Percentiles rank a stretch among this genome's conserved stretches.
These are phyloP conservation scores for Forbesichthys agassizii DNA, from an alignment of 2,113 vertebrate genomes.

Conservation along the genomic window DNA sequence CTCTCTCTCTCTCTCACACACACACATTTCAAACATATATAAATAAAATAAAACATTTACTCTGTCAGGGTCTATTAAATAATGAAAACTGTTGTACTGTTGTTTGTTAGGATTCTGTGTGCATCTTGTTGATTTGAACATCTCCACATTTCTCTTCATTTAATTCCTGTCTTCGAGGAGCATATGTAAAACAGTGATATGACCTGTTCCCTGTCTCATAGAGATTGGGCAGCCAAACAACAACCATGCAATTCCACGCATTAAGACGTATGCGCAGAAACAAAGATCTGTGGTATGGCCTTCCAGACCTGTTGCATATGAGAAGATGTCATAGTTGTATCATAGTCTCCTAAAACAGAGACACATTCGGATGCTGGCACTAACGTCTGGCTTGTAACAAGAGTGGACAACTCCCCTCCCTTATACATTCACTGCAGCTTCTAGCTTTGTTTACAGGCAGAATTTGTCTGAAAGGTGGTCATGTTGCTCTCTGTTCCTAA, in stretches of 20 bases:
- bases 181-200: neutral
- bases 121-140: neutral
- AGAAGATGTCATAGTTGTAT: constrained; percentile 1
- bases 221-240: neutral
- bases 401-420: constrained; percentile 20
- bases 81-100: neutral
- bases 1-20: too few relatives aligned
- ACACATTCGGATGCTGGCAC: constrained; percentile 38
- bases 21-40: neutral
- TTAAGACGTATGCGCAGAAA: neutral
- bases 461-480: neutral
- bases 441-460: constrained; percentile 16
- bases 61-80: too few relatives aligned
- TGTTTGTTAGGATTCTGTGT: neutral
- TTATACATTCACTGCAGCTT: constrained; percentile 17
- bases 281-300: neutral
- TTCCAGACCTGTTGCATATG: constrained; percentile 6
- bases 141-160: neutral
- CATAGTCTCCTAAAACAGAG: constrained; percentile 32
- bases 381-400: constrained; percentile 42
- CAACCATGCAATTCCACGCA: neutral
- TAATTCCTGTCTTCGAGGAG: too few relatives aligned
- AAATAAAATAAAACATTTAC: too few relatives aligned
- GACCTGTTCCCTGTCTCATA: neutral
- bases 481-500: constrained; percentile 36